Conservation (phyloP, 2,888 invertebrate genomes). For the Agriotes lineatus region DNA sequence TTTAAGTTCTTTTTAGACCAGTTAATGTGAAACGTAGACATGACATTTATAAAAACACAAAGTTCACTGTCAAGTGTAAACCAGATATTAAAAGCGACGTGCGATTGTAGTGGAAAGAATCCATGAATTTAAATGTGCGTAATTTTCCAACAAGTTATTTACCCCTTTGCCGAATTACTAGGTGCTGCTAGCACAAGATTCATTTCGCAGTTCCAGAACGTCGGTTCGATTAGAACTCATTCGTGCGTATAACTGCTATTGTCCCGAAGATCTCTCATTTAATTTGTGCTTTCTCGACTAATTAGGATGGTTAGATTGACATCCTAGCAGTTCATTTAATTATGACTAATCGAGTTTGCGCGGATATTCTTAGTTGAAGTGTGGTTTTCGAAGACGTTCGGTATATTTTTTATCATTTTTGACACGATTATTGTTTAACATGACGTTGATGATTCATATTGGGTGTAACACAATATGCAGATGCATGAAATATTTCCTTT, state of each 20-base stretch:
- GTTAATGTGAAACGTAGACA: too few species aligned
- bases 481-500: too few species aligned
- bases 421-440: too few species aligned
- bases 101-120: too few species aligned
- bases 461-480: too few species aligned
- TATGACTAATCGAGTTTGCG: slow-evolving; percentile 25
- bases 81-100: too few species aligned
- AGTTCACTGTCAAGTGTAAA: too few species aligned
- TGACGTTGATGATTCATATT: too few species aligned
- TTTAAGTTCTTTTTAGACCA: too few species aligned
- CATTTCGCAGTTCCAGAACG: slow-evolving; percentile 3
- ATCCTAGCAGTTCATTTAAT: slow-evolving; percentile 27
- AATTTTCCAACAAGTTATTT: background rate
- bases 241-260: slow-evolving; percentile 26
- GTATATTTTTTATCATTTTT: too few species aligned
- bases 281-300: slow-evolving; percentile 27
- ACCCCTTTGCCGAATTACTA: background rate
- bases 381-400: too few species aligned
- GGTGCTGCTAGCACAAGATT: background rate
- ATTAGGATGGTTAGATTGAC: slow-evolving; percentile 17
- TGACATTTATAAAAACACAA: too few species aligned
- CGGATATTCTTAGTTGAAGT: slow-evolving; percentile 13
- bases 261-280: slow-evolving; percentile 29
- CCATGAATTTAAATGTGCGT: background rate
- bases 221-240: slow-evolving; percentile 1